These are phyloP conservation scores for Ciona savignyi DNA, from an alignment of 23 tunicate genomes.

Conservation along the genomic window DNA sequence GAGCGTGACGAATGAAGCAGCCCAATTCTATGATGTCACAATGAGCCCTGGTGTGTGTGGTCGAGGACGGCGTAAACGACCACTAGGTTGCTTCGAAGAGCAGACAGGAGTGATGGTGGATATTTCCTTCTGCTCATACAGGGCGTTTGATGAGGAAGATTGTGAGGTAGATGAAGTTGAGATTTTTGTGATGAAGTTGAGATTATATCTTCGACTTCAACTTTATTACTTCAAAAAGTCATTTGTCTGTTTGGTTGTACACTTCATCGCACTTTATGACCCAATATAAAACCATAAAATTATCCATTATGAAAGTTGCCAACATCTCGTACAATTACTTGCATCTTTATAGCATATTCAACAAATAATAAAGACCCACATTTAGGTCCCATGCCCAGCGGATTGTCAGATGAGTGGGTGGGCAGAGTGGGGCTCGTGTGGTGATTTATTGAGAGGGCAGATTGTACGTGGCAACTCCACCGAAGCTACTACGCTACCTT, in stretches of 20 bases:
- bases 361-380: too few relatives aligned
- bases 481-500: slow-evolving; percentile 1
- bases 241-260: too few relatives aligned
- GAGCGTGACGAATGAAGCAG: neutral
- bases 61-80: slow-evolving; percentile 33
- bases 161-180: slow-evolving; percentile 75
- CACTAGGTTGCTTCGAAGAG: slow-evolving; percentile 59
- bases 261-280: too few relatives aligned
- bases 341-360: too few relatives aligned
- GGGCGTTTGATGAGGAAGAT: slow-evolving; percentile 33
- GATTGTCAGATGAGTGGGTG: slow-evolving; percentile 69
- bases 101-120: slow-evolving; percentile 35
- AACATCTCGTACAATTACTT: too few relatives aligned
- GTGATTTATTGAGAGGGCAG: slow-evolving; percentile 19
- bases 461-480: neutral
- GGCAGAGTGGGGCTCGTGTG: slow-evolving; percentile 57
- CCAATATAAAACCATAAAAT: too few relatives aligned
- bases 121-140: slow-evolving; percentile 42
- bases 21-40: neutral
- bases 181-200: too few relatives aligned
- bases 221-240: too few relatives aligned
- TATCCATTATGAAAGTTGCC: too few relatives aligned
- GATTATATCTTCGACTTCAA: too few relatives aligned
- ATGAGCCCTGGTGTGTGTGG: slow-evolving; percentile 23
- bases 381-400: slow-evolving; percentile 68